Evolutionary conservation across 2,113 vertebrate genomes (phyloP), one percentile per base, ranked within the genome.

Genomic region (Cyphomyrus discorhynchus): DNA sequence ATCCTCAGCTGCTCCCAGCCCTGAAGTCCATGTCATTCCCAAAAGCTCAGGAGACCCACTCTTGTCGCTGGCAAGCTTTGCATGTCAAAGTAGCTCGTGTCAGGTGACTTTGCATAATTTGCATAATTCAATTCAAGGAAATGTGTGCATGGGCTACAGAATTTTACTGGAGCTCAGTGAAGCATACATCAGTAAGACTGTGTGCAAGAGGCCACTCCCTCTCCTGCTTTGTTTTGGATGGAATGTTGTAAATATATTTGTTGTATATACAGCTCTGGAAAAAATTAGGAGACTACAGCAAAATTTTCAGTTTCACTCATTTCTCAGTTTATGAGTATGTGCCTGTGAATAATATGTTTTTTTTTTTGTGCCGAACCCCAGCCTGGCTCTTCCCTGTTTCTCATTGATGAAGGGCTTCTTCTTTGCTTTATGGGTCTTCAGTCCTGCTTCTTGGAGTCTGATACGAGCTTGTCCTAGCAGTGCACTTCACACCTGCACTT

Each of bases 91-190:
- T 92, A 95, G 93, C 93, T 92, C 92, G 91, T 93, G 92, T 95
- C 94, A 96, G 95, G 93, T 94, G 95, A 95, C 95, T 96, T 95
- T 93, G 93, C 94, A 95, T 96, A 94, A 96, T 96, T 94, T 96
- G 93, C 95, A 96, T 96, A 96, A 96, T 96, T 93, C 93, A 93
- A 95, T 96, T 96, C 95, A 96, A 95, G 93, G 94, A 94, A 95
- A 94, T 45, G 45, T 94, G 95, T 94, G 92, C 90, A 90, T 91
- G 92, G 92, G 91, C 93, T 93, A 95, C 96, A 94, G 95, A 94
- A 96, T 94, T 95, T 95, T 95, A 95, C 96, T 95, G 92, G 92
- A 92, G 91, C 91, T 91, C 92, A 90, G 94, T 91, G 94, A 94
- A 94, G 93, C 93, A 95, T 93, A 90, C 89, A 93, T 95, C 94